Conservation (phyloP, 2,797 vertebrate genomes). For the Hirundo rustica region DNA sequence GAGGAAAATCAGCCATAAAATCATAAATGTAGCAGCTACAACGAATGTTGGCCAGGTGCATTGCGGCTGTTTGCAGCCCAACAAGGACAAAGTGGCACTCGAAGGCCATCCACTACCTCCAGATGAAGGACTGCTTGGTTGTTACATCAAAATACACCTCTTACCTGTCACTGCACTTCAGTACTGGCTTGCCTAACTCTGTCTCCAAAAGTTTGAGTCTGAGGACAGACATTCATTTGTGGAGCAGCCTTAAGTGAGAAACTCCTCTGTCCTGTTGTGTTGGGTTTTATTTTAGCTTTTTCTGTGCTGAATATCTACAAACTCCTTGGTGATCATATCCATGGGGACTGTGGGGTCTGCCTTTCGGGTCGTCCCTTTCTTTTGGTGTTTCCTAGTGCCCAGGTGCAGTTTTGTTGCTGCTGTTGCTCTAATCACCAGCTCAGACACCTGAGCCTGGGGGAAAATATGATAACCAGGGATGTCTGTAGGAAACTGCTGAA, state of each 20-base stretch:
- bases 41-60: constrained; percentile 31
- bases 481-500: neutral
- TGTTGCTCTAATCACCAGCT: neutral
- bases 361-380: neutral
- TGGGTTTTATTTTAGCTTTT: neutral
- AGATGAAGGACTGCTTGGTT: neutral
- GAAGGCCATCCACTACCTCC: neutral
- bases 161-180: neutral
- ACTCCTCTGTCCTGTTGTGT: neutral
- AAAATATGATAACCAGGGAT: neutral
- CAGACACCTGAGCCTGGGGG: neutral
- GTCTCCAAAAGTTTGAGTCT: neutral
- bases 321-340: neutral
- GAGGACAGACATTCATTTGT: neutral
- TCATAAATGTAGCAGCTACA: constrained; percentile 20
- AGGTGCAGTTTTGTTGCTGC: neutral
- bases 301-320: neutral
- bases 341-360: neutral
- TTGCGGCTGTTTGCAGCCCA: neutral
- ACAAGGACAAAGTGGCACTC: neutral
- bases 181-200: neutral
- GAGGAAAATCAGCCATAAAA: constrained; percentile 26
- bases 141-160: neutral
- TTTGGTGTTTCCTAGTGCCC: neutral
- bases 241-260: neutral